Base-by-base conservation (phyloP, 1,140 invertebrate genomes). In the Drosophila ficusphila region DNA sequence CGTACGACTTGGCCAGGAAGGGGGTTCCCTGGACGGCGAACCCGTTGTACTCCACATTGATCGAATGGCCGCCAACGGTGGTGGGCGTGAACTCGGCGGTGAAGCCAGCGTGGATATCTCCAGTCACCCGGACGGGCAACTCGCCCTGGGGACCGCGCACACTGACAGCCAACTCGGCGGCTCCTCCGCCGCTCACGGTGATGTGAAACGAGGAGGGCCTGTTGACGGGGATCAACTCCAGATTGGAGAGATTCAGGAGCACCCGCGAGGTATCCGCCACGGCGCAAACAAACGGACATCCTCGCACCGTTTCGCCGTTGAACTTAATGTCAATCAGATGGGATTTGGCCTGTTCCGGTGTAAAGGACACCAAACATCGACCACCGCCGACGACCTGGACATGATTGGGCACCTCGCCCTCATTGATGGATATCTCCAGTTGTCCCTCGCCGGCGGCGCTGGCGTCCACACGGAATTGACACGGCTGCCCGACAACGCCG, bases 241-340 rank as follows among this genome's bases (percentile, higher is more conserved):
- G 75, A 89, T 96, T 95, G 65, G 94, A 93, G 31, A 97, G 92
- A 81, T 95, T 96, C 7, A 97, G 93, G 7, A 95, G 95, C 14
- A 97, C 96, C 76, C 96, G 93, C 65, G 95, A 96, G 38, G 95
- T 96, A 82, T 97, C 96, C 1, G 96, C 95, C 29, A 97, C 95
- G 54, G 95, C 94, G 82, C 96, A 96, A 29, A 96, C 93, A 89
- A 98, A 97, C n/a, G 97, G 97, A 91, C 97, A 98, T 44, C 96
- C 97, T 77, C 96, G 95, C 12, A 99, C 97, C 53, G 97, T 97
- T 92, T 98, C 97, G 41, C 97, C 97, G 92, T 99, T 99, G 92
- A 99, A 99, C 92, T 98, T 99, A 62, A 99, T 99, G 92, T 99
- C 98, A 77, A 99, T 98, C 71, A 96, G 94, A 92, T 99, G 98